These are phyloP conservation scores for Eristalis tenax DNA, from an alignment of 2,888 invertebrate genomes.

Conservation along the genomic window DNA sequence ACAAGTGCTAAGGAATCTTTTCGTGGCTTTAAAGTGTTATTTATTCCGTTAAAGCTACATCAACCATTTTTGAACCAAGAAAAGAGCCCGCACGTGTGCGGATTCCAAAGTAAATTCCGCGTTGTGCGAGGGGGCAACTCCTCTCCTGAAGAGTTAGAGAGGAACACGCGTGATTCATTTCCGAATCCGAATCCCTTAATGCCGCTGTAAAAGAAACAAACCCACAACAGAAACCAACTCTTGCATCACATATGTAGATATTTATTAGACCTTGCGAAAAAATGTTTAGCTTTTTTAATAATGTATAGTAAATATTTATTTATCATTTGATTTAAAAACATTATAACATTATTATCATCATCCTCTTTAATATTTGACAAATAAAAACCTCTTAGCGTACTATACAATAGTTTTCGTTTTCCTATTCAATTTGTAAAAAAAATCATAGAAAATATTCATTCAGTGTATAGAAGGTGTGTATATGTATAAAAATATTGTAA, in stretches of 20 bases:
- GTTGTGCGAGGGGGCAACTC: too few relatives aligned
- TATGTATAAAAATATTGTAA: constrained; percentile 13
- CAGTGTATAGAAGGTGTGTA: constrained; percentile 23
- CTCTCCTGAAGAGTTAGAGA: too few relatives aligned
- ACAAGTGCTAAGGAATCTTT: too few relatives aligned
- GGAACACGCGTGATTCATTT: too few relatives aligned
- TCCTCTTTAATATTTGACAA: constrained; percentile 22
- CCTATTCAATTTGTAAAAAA: constrained; percentile 53
- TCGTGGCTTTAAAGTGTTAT: too few relatives aligned
- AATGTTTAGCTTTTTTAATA: constrained; percentile 41
- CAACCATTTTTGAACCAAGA: too few relatives aligned
- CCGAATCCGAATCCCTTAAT: too few relatives aligned
- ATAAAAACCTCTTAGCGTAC: constrained; percentile 25
- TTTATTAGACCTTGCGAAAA: constrained; percentile 50
- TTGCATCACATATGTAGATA: constrained; percentile 58
- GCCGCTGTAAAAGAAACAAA: neutral
- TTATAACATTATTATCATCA: constrained; percentile 46
- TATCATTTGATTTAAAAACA: constrained; percentile 35
- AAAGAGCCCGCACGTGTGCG: too few relatives aligned
- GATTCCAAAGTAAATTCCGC: too few relatives aligned
- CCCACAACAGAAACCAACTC: neutral
- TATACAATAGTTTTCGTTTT: constrained; percentile 33
- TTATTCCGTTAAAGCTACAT: too few relatives aligned
- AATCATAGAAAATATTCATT: constrained; percentile 59
- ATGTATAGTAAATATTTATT: constrained; percentile 37